These are phyloP conservation scores for Centrocercus urophasianus DNA, from an alignment of 2,113 vertebrate species.

Conservation along the genomic window DNA sequence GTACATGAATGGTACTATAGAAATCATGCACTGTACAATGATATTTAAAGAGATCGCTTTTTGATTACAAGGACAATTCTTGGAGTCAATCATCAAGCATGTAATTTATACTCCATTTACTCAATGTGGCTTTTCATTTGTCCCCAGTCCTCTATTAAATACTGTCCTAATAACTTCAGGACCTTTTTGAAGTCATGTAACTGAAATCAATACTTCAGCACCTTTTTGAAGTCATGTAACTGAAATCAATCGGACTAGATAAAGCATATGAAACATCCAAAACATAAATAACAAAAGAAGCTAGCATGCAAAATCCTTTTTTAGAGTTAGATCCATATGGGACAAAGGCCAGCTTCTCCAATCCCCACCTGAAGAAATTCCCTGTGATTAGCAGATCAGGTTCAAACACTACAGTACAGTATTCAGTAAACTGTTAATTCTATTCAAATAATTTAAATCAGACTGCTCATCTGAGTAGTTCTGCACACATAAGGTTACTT, in stretches of 20 bases:
- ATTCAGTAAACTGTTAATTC: neutral
- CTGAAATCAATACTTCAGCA: neutral
- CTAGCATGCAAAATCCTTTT: neutral
- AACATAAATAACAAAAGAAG: neutral
- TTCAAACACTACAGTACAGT: neutral
- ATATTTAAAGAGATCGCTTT: neutral
- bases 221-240: neutral
- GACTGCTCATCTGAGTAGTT: neutral
- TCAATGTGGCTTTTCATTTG: neutral
- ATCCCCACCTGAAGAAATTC: neutral
- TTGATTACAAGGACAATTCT: neutral
- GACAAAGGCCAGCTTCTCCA: neutral
- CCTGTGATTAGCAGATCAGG: neutral
- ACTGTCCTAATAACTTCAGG: neutral
- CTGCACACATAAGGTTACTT: neutral
- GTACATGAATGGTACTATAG: neutral
- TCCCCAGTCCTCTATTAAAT: neutral
- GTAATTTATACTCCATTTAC: neutral
- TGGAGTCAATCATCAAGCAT: neutral
- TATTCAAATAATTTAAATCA: neutral
- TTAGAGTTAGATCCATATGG: neutral
- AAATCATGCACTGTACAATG: neutral
- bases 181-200: neutral
- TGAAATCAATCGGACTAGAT: neutral
- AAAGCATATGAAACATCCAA: constrained; percentile 3